A percentile compares a stretch with the other conserved stretches of the same genome.
Evolutionary conservation across 2,113 vertebrate species (phyloP).

Genomic region (Dipodomys spectabilis): DNA sequence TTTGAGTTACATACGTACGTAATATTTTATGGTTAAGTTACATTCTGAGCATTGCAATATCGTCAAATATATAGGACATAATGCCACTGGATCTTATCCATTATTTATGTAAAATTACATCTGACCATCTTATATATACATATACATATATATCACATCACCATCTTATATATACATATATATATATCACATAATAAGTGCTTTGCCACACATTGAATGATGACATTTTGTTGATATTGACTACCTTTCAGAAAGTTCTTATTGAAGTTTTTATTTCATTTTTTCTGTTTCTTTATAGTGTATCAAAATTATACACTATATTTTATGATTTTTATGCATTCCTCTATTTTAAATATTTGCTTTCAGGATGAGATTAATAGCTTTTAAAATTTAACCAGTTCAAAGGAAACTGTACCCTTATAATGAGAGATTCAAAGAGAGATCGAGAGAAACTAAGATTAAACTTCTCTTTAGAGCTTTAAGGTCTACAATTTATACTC

Average conservation of each 20-base stretch:
- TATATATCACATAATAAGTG: neutral
- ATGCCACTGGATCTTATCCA: too few species aligned
- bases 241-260: neutral
- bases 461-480: conserved; percentile 9
- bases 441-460: neutral
- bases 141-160: neutral
- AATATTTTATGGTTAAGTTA: neutral
- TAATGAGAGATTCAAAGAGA: neutral
- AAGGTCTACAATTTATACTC: neutral
- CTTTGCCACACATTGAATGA: neutral
- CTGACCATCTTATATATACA: neutral
- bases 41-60: neutral
- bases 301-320: neutral
- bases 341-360: neutral
- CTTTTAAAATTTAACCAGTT: neutral
- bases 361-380: neutral
- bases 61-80: too few species aligned
- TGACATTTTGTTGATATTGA: neutral
- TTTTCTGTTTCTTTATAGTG: neutral
- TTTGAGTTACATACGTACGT: conserved; percentile 19
- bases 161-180: neutral
- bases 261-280: neutral
- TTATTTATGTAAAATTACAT: neutral
- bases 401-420: neutral
- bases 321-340: neutral